phyloP scores from a whole-genome alignment of 1,140 invertebrate species.

The Sarcophaga bullata region DNA sequence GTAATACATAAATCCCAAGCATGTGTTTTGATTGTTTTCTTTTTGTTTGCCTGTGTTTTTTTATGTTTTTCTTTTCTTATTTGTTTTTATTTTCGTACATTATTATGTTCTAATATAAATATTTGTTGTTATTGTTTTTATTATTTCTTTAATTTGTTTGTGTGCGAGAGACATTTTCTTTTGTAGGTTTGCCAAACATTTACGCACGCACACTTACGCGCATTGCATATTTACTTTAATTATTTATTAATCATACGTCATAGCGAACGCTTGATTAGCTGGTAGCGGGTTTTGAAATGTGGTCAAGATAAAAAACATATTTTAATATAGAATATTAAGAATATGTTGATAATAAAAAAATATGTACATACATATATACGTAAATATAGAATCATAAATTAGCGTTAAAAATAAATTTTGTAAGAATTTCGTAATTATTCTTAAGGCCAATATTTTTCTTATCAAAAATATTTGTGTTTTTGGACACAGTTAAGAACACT shows the following conservation, averaged over 20 bases:
- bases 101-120: background rate
- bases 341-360: too few species aligned
- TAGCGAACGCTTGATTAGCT: background rate
- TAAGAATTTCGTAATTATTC: too few species aligned
- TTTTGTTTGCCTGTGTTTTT: background rate
- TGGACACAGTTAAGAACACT: too few species aligned
- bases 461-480: too few species aligned
- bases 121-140: background rate
- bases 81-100: background rate
- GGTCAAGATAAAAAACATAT: too few species aligned
- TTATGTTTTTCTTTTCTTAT: background rate
- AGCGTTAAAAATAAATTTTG: too few species aligned
- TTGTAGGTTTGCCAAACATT: conserved; percentile 7
- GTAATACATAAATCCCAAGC: background rate
- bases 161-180: background rate
- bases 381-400: too few species aligned
- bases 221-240: background rate
- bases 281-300: too few species aligned
- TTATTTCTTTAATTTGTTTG: background rate
- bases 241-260: conserved; percentile 9
- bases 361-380: too few species aligned
- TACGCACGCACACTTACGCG: background rate
- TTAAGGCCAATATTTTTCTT: too few species aligned
- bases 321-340: too few species aligned
- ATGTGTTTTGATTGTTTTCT: background rate